Conservation (phyloP, 1,140 invertebrate genomes). For the Saccostrea echinata region DNA sequence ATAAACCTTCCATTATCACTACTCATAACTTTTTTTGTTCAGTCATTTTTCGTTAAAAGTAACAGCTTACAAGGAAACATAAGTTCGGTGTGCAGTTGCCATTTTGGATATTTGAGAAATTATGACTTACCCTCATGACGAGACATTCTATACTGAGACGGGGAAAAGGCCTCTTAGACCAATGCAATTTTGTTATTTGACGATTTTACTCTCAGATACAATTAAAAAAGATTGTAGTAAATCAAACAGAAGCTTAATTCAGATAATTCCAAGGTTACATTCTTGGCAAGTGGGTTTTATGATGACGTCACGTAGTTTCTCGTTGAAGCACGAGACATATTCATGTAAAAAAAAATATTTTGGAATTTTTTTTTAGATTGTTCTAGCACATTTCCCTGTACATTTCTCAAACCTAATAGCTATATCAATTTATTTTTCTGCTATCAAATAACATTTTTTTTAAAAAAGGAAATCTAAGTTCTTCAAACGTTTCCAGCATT, state of each 20-base stretch:
- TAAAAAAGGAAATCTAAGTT: background rate
- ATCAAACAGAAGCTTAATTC: constrained; percentile 37
- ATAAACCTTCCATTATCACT: no score
- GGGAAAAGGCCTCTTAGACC: background rate
- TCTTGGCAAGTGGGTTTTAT: constrained; percentile 71
- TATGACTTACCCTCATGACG: constrained; percentile 88
- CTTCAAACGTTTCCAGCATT: background rate
- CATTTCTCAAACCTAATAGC: no score
- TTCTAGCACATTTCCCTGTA: no score
- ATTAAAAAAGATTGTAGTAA: constrained; percentile 15
- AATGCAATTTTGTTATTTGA: background rate
- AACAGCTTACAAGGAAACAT: constrained; percentile 35
- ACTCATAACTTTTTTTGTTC: no score
- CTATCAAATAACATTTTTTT: no score
- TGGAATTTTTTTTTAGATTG: no score
- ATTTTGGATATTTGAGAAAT: constrained; percentile 58
- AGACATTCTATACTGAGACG: constrained; percentile 84
- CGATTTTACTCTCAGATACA: constrained; percentile 22
- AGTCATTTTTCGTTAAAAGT: background rate
- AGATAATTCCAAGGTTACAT: constrained; percentile 62
- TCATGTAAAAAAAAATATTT: background rate
- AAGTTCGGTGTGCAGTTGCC: constrained; percentile 54
- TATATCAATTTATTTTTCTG: background rate
- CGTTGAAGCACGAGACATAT: constrained; percentile 50
- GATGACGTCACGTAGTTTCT: constrained; percentile 74